Evolutionary conservation across 2,113 vertebrate species (phyloP), one percentile per base, ranked within the genome.

Genomic region (Heterocephalus glaber): DNA sequence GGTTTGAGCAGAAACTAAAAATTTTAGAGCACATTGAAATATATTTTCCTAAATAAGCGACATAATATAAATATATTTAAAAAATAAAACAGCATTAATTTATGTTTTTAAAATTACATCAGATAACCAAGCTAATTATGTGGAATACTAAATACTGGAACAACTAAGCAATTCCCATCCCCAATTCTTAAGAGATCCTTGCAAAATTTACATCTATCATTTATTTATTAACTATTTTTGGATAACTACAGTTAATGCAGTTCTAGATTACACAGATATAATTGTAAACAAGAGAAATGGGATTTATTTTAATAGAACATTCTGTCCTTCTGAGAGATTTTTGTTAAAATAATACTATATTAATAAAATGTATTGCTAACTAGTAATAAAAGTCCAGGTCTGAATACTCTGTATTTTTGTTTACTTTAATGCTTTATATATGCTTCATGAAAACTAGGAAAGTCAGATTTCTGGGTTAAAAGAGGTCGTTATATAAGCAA

Each of bases 161-260:
- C 26, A 91, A 79, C 5, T 68, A 56, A 84, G 8, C 2, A 74
- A 49, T 7, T 49, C 81, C 66, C 24, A 20, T 41, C 33, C 19
- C 14, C 47, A 58, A 49, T 86, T 89, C 41, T 87, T 74, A 72
- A 89, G 28, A 84, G 30, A 58, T 49, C 7, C 11, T 54, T 74
- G 41, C 8, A 74, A 86, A 95, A 92, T 60, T 63, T 22, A 3
- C 3, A 49, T 30, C 4, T n/a, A 5, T 76, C 2, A 76, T 76
- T 89, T 61, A 58, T 54, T 93, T 38, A 70, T 66, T 20, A 85
- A 10, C 33, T 63, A 38, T 52, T 92, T 95, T 90, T 95, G 22
- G 92, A 70, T 44, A 76, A 12, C 35, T 87, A 22, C 5, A 81
- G 19, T 58, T 89, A 68, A 52, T 26, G 20, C 6, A 65, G 3